Evolutionary conservation across 2,888 invertebrate species (phyloP).

Genomic region (Sesia bembeciformis): DNA sequence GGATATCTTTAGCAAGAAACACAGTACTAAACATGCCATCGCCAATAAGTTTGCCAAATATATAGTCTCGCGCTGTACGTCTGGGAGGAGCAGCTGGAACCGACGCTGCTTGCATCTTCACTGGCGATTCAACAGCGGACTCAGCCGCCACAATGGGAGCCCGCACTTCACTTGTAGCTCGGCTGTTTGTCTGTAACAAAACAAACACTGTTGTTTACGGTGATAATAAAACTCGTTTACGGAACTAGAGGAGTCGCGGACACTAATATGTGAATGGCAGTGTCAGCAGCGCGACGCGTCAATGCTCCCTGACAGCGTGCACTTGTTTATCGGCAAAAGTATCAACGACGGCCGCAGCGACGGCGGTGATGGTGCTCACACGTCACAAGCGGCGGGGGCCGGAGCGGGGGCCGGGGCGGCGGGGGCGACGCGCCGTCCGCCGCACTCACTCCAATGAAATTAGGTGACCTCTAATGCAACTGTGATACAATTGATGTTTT

Average conservation of each 20-base stretch:
- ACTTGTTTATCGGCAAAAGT: slow-evolving; percentile 42
- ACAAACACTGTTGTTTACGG: slow-evolving; percentile 8
- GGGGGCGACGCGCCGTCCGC: too few relatives aligned
- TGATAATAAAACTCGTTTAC: neutral
- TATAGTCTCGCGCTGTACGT: slow-evolving; percentile 89
- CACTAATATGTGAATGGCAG: slow-evolving; percentile 15
- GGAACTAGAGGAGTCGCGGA: slow-evolving; percentile 11
- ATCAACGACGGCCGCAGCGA: slow-evolving; percentile 17
- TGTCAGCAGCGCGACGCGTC: slow-evolving; percentile 23
- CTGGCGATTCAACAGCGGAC: slow-evolving; percentile 62
- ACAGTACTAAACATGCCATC: slow-evolving; percentile 98
- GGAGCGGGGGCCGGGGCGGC: too few relatives aligned
- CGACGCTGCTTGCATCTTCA: slow-evolving; percentile 66
- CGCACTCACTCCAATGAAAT: too few relatives aligned
- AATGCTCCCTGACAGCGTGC: slow-evolving; percentile 40
- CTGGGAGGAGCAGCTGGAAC: slow-evolving; percentile 68
- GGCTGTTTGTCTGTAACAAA: slow-evolving; percentile 47
- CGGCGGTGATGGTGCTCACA: slow-evolving; percentile 15
- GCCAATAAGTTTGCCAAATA: slow-evolving; percentile 95
- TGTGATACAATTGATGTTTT: too few relatives aligned
- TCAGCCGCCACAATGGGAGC: slow-evolving; percentile 74
- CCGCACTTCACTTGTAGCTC: slow-evolving; percentile 52
- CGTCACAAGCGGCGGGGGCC: slow-evolving; percentile 46
- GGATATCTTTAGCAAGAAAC: slow-evolving; percentile 93
- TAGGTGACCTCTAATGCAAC: too few relatives aligned